Percentiles rank a stretch among this genome's conserved stretches.
Evolutionary conservation across 2,113 vertebrate genomes (phyloP).

Genomic region (Paracanthobrama guichenoti): DNA sequence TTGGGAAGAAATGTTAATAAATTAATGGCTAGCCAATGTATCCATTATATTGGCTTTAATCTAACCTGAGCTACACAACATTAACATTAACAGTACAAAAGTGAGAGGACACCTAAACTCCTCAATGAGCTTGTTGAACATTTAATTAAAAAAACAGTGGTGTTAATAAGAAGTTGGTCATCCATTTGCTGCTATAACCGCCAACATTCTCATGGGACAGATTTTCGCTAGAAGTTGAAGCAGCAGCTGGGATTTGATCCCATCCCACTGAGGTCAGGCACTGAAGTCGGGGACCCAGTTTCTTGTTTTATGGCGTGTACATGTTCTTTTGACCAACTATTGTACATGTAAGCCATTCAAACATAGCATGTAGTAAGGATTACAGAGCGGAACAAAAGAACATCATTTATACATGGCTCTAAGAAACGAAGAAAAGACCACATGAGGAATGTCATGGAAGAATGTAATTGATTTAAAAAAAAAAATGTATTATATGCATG

Average conservation of each 20-base stretch:
- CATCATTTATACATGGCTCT: background rate
- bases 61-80: background rate
- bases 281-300: background rate
- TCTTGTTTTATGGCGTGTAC: background rate
- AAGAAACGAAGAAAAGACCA: slow-evolving; percentile 14
- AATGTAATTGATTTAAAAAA: slow-evolving; percentile 20
- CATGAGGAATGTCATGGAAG: slow-evolving; percentile 2
- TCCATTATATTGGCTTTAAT: background rate
- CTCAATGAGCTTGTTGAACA: slow-evolving; percentile 1
- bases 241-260: background rate
- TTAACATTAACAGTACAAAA: background rate
- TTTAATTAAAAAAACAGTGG: slow-evolving; percentile 1
- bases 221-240: background rate
- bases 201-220: background rate
- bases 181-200: background rate
- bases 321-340: background rate
- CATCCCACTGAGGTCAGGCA: background rate
- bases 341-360: background rate
- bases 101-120: background rate
- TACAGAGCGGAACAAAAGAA: slow-evolving; percentile 11
- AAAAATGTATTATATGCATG: background rate
- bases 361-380: slow-evolving; percentile 2
- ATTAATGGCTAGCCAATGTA: background rate
- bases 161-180: background rate
- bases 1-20: background rate